Evolutionary conservation across 2,888 invertebrate species (phyloP), one percentile per base, ranked within the genome.

Genomic region (Platerodrilus igneus): DNA sequence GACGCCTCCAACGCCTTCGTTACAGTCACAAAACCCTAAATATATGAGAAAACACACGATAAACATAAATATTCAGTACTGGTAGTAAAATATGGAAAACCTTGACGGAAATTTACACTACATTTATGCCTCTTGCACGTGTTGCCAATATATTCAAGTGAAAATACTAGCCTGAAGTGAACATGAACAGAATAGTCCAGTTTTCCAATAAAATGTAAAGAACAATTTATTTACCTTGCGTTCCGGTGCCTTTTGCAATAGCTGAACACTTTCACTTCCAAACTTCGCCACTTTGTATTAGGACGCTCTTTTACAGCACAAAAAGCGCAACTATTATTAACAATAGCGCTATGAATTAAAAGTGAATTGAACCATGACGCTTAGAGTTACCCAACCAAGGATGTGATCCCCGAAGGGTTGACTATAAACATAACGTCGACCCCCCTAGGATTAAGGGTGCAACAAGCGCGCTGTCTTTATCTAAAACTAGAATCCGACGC

Each of bases 361-460:
- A 52, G 52, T 45, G 53, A 56, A 56, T 52, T 53, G 51, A 51
- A 52, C 54, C 56, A 56, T 59, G 52, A 41, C 50, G 51, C 48
- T 38, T n/a, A n/a, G n/a, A n/a, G 44, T 52, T 61, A 57, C 55
- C 64, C 65, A 64, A 64, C 63, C 59, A 59, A 59, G 59, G 57
- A 54, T 47, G 50, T 51, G 59, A 48, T 55, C 53, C 51, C 55
- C 52, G 48, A 50, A 50, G 53, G 53, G 51, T 52, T 47, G 45
- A 28, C 5, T 28, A 28, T 16, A 28, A n/a, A n/a, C 16, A 16
- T 10, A 21, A 35, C 48, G 41, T 31, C 31, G 44, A 42, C 46
- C 50, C 49, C 46, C 49, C 50, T 47, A 44, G n/a, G n/a, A n/a
- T n/a, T n/a, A n/a, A n/a, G n/a, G n/a, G n/a, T n/a, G n/a, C n/a